Percentiles rank a stretch among this genome's conserved stretches.
Evolutionary conservation across 1,140 invertebrate species (phyloP).

Genomic region (Amyelois transitella): DNA sequence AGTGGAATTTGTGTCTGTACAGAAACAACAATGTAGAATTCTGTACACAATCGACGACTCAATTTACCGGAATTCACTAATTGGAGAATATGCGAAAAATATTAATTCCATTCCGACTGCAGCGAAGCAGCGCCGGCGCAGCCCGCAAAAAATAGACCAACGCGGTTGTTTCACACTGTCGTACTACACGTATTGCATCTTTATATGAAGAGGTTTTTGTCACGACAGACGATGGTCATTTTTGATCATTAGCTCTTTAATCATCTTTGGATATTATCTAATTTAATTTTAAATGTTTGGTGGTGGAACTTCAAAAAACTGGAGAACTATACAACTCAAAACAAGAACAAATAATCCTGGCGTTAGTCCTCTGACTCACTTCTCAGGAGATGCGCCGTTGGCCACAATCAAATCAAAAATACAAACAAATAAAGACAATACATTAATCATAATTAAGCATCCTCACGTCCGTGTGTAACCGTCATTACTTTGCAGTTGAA

Average conservation of each 20-base stretch:
- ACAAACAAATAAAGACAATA: not conserved
- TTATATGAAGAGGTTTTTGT: too few species aligned
- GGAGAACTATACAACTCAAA: too few species aligned
- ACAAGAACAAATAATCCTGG: too few species aligned
- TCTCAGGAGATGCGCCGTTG: too few species aligned
- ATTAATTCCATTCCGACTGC: constrained; percentile 33
- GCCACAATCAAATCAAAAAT: too few species aligned
- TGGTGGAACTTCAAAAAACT: too few species aligned
- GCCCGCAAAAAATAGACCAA: constrained; percentile 28
- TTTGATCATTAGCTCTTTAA: too few species aligned
- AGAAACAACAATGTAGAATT: not conserved
- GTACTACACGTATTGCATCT: too few species aligned
- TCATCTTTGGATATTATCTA: too few species aligned
- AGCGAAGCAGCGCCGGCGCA: constrained; percentile 25
- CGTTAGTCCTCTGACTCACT: too few species aligned
- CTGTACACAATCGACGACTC: constrained; percentile 21
- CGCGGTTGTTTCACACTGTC: constrained; percentile 29
- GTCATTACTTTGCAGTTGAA: constrained; percentile 32
- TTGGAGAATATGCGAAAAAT: constrained; percentile 45
- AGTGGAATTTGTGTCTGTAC: not conserved
- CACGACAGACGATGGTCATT: too few species aligned
- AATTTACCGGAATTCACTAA: constrained; percentile 49
- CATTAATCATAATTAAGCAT: constrained; percentile 12
- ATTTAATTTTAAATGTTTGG: too few species aligned
- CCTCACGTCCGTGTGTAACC: constrained; percentile 22